Conservation (phyloP, 2,797 vertebrate genomes). For the Lacerta bilineata region DNA sequence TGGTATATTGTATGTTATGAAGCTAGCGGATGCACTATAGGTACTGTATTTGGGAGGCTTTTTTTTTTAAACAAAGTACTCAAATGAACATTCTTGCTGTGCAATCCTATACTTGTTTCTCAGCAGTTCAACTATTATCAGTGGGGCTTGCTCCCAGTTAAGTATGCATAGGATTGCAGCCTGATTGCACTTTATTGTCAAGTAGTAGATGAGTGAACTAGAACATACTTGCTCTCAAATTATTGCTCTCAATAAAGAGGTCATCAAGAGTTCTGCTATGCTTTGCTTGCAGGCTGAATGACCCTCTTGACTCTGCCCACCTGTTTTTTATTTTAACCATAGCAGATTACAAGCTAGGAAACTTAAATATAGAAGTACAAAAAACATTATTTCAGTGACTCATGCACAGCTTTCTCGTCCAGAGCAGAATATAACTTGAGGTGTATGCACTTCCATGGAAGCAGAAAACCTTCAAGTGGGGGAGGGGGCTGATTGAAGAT, state of each 20-base stretch:
- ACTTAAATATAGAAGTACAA: constrained; percentile 31
- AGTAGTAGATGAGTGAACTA: background rate
- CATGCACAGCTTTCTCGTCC: background rate
- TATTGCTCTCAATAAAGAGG: constrained; percentile 10
- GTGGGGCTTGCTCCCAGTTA: background rate
- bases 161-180: background rate
- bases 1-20: background rate
- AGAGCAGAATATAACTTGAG: background rate
- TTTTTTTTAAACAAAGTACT: background rate
- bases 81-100: background rate
- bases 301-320: constrained; percentile 44
- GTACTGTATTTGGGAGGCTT: background rate
- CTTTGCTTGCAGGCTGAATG: constrained; percentile 23
- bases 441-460: background rate
- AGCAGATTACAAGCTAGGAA: constrained; percentile 41
- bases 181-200: background rate
- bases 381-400: background rate
- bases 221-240: background rate
- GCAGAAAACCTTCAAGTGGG: background rate
- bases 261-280: constrained; percentile 22
- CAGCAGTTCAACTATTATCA: background rate
- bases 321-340: background rate
- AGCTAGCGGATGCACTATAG: background rate
- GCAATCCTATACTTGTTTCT: background rate
- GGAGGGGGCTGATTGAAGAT: background rate